Conservation (phyloP, 2,113 vertebrate genomes). For the Alosa alosa region DNA sequence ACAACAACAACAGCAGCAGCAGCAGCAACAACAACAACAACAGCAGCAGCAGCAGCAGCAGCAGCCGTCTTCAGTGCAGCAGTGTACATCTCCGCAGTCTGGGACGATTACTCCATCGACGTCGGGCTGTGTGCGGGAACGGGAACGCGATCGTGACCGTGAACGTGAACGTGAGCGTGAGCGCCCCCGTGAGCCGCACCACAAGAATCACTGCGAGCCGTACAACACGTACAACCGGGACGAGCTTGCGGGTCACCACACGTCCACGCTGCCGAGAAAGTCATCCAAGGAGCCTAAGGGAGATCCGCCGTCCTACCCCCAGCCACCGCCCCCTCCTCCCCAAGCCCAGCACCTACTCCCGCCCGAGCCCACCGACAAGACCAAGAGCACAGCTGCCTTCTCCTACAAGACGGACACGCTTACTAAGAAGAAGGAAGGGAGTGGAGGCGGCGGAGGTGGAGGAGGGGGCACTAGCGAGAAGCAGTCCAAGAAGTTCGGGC, state of each 20-base stretch:
- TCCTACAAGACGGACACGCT: conserved; percentile 91
- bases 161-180: conserved; percentile 77
- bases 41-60: conserved; percentile 82
- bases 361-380: conserved; percentile 85
- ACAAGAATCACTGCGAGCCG: conserved; percentile 90
- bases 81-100: conserved; percentile 94
- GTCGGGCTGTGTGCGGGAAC: conserved; percentile 87
- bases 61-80: conserved; percentile 71
- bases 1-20: conserved; percentile 34
- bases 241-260: conserved; percentile 85
- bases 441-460: conserved; percentile 61
- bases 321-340: conserved; percentile 70
- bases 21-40: conserved; percentile 80
- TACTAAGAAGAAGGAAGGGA: conserved; percentile 81
- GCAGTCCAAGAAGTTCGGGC: conserved; percentile 91
- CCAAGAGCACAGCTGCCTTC: conserved; percentile 88
- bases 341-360: conserved; percentile 76
- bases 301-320: conserved; percentile 79
- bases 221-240: conserved; percentile 86
- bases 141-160: conserved; percentile 81
- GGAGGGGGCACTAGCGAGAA: conserved; percentile 72
- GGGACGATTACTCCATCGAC: conserved; percentile 89
- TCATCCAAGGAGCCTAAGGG: conserved; percentile 89
- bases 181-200: conserved; percentile 78
- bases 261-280: conserved; percentile 88